These are phyloP conservation scores for Sipha flava DNA, from an alignment of 1,140 invertebrate genomes.

Conservation along the genomic window DNA sequence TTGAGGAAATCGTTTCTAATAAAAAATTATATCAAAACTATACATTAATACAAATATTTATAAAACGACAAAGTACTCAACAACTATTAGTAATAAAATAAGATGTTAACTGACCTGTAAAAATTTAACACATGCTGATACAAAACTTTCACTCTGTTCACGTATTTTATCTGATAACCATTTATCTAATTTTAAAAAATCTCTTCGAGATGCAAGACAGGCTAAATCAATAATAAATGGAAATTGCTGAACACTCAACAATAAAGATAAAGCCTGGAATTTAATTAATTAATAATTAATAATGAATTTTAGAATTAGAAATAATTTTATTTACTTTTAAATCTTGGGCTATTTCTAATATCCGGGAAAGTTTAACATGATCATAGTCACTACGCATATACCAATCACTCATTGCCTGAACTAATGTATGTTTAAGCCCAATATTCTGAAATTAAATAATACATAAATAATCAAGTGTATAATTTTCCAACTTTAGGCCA, in stretches of 20 bases:
- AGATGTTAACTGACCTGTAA: constrained; percentile 42
- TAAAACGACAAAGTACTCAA: background rate
- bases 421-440: constrained; percentile 73
- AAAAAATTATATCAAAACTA: no score
- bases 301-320: background rate
- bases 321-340: constrained; percentile 54
- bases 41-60: no score
- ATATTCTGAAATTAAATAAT: constrained; percentile 44
- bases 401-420: constrained; percentile 97
- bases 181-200: constrained; percentile 96
- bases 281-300: background rate
- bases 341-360: constrained; percentile 95
- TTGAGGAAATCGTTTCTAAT: constrained; percentile 78
- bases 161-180: constrained; percentile 95
- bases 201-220: constrained; percentile 87
- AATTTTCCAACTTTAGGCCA: no score
- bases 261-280: constrained; percentile 65
- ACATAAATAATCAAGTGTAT: no score
- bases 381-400: constrained; percentile 85
- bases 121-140: constrained; percentile 76
- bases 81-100: background rate
- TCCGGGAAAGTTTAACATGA: constrained; percentile 83
- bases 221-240: constrained; percentile 96
- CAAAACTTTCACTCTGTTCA: constrained; percentile 85
- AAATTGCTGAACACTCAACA: constrained; percentile 89